phyloP scores from a whole-genome alignment of 1,140 invertebrate genomes.

The Mesaphorura yosii region DNA sequence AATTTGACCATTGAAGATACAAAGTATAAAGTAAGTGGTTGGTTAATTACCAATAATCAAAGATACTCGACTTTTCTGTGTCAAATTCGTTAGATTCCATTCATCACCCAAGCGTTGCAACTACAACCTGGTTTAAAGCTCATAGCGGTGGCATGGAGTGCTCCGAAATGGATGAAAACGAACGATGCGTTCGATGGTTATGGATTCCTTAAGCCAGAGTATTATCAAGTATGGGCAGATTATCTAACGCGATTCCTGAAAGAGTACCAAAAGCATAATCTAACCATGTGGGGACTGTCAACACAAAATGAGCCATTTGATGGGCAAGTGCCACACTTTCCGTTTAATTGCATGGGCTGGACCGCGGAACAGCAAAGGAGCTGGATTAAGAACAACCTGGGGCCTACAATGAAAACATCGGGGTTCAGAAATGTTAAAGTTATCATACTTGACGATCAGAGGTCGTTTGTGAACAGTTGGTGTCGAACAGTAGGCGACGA shows the following conservation, averaged over 20 bases:
- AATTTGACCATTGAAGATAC: constrained; percentile 52
- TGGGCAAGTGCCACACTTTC: constrained; percentile 40
- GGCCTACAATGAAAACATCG: constrained; percentile 50
- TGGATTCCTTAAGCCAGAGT: constrained; percentile 49
- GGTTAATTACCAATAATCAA: constrained; percentile 12
- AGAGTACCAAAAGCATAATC: constrained; percentile 42
- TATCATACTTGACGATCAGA: constrained; percentile 60
- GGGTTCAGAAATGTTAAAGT: constrained; percentile 47
- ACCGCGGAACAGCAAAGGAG: constrained; percentile 45
- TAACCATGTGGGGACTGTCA: constrained; percentile 51
- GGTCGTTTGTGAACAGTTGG: constrained; percentile 50
- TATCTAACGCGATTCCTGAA: constrained; percentile 62
- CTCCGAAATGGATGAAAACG: constrained; percentile 89
- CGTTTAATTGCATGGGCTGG: constrained; percentile 65
- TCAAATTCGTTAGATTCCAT: constrained; percentile 51
- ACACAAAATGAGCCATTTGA: constrained; percentile 39
- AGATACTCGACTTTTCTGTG: not conserved
- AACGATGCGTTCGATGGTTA: constrained; percentile 48
- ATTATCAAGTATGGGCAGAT: constrained; percentile 65
- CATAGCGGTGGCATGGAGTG: constrained; percentile 64
- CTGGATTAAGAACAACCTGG: constrained; percentile 55
- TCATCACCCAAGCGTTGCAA: constrained; percentile 43
- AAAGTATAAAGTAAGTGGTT: constrained; percentile 51
- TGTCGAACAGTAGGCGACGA: constrained; percentile 42
- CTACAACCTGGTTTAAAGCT: constrained; percentile 42